These are phyloP conservation scores for Antrozous pallidus DNA, from an alignment of 2,797 vertebrate species.

Conservation along the genomic window DNA sequence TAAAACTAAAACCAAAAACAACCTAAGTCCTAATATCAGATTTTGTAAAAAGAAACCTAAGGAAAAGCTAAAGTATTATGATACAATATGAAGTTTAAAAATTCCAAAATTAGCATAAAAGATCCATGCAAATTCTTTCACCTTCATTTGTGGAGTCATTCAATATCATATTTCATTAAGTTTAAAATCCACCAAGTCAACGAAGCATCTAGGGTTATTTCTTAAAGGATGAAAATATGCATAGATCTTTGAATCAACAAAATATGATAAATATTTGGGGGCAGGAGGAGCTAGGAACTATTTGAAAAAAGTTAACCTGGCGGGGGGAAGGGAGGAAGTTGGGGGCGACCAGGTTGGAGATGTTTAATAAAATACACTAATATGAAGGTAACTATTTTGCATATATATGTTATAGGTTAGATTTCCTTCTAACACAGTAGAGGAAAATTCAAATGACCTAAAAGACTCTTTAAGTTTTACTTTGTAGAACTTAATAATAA, in stretches of 20 bases:
- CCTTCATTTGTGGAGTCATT: not conserved
- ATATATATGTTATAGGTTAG: not conserved
- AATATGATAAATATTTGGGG: not conserved
- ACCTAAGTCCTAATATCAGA: not conserved
- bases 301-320: not conserved
- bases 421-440: slow-evolving; percentile 8
- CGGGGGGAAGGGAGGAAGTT: too few species aligned
- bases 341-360: too few species aligned
- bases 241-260: not conserved
- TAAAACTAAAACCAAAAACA: not conserved
- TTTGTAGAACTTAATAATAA: not conserved
- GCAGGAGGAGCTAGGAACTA: not conserved
- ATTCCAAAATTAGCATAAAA: not conserved
- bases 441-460: slow-evolving; percentile 13
- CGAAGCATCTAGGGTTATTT: not conserved
- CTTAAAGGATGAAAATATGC: not conserved
- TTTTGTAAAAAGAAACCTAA: slow-evolving; percentile 12
- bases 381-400: not conserved
- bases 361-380: slow-evolving; percentile 11
- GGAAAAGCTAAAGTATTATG: not conserved
- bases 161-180: not conserved
- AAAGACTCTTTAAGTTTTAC: not conserved
- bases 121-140: not conserved
- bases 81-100: not conserved
- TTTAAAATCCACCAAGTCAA: not conserved